phyloP scores from a whole-genome alignment of 1,140 invertebrate species.

The Gonatopus flavifemur region DNA sequence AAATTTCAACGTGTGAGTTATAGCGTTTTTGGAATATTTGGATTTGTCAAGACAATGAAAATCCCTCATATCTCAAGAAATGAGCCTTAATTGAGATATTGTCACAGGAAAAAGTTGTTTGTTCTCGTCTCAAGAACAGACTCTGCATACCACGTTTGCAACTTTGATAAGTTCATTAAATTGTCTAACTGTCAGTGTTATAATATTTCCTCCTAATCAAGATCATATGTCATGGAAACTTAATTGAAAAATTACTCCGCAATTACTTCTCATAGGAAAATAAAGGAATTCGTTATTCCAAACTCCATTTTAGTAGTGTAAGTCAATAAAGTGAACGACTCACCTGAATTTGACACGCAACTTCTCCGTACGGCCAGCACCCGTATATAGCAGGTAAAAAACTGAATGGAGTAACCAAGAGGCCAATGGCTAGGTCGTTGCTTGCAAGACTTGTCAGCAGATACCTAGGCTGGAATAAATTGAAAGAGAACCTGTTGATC shows the following conservation, averaged over 20 bases:
- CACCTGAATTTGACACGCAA: conserved; percentile 87
- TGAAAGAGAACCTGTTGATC: conserved; percentile 33
- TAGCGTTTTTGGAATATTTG: no score
- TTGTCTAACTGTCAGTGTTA: no score
- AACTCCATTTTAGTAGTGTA: not conserved
- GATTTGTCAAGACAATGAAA: no score
- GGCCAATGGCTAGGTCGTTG: conserved; percentile 81
- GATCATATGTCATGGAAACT: not conserved
- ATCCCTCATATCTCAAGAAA: no score
- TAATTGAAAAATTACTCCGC: not conserved
- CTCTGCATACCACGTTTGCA: no score
- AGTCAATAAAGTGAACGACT: conserved; percentile 11
- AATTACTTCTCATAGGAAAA: not conserved
- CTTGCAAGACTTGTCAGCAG: conserved; percentile 79
- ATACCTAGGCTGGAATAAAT: conserved; percentile 74
- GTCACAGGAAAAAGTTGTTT: no score
- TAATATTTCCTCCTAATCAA: no score
- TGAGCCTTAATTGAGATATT: no score
- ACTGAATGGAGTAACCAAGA: conserved; percentile 79
- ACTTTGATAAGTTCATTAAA: no score
- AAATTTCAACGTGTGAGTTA: no score
- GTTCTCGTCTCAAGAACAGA: no score
- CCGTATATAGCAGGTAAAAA: conserved; percentile 77
- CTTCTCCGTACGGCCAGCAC: conserved; percentile 87
- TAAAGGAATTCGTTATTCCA: no score